phyloP scores from a whole-genome alignment of 1,140 invertebrate species.

The Sarcophaga peregrina region DNA sequence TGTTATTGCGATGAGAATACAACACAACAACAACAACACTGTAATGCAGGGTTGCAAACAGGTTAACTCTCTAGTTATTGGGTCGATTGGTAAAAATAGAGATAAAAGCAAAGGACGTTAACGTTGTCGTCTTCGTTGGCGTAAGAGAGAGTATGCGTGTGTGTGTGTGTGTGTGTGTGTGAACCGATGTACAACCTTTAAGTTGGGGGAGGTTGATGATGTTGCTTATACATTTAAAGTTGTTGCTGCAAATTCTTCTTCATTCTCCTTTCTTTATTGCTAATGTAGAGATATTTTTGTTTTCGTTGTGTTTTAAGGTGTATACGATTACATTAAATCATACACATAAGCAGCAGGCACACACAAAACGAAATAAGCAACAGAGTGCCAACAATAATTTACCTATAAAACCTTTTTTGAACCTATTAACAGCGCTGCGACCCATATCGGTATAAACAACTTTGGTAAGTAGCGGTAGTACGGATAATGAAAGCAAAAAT shows the following conservation, averaged over 20 bases:
- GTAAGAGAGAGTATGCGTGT: neutral
- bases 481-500: neutral
- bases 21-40: neutral
- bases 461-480: neutral
- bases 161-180: neutral
- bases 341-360: neutral
- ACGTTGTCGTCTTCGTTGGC: too few species aligned
- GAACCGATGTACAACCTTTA: neutral
- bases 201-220: neutral
- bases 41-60: slow-evolving; percentile 27
- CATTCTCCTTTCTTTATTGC: neutral
- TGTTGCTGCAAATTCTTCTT: slow-evolving; percentile 1
- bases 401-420: slow-evolving; percentile 23
- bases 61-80: slow-evolving; percentile 29
- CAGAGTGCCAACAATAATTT: slow-evolving; percentile 24
- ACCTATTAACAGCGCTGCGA: slow-evolving; percentile 23
- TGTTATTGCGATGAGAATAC: neutral
- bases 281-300: slow-evolving; percentile 35
- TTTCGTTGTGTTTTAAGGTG: slow-evolving; percentile 10
- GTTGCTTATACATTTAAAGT: slow-evolving; percentile 3
- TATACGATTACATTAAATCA: neutral
- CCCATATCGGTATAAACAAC: neutral
- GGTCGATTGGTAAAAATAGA: slow-evolving; percentile 30
- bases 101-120: slow-evolving; percentile 12
- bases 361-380: slow-evolving; percentile 23